Evolutionary conservation across 2,888 invertebrate species (phyloP), one percentile per base, ranked within the genome.

Genomic region (Synergus laeviventris): DNA sequence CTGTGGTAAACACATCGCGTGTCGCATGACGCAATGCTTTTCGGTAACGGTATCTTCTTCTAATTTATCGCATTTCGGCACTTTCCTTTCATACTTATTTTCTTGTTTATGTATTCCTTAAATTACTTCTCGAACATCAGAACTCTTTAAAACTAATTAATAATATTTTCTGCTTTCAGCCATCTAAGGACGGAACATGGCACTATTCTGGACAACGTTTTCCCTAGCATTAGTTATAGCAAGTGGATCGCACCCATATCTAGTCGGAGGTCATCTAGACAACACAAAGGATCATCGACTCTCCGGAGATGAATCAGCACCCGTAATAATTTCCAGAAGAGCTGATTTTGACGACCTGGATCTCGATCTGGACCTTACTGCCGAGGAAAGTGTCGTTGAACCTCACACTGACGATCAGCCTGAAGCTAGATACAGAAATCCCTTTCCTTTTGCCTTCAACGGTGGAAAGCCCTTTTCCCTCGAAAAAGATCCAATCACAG

Each of bases 401-500:
- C 62, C 81, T 38, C 78, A 81, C 39, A 81, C 81, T 42, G 84
- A 82, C 59, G 83, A 82, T 9, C 79, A 83, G n/a, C 83, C 84
- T 16, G 70, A 70, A 70, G 70, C 70, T 49, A 87, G 88, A 81
- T 90, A 88, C 79, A 86, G 87, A 74, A 80, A 89, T 24, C 88
- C 89, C 36, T 89, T 86, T 76, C 87, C 90, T 31, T 90, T 88
- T 79, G 90, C 90, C 38, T 94, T 95, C 86, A 94, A 95, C 86
- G 93, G 94, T 79, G 95, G 95, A 18, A 94, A 94, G 84, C 94
- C 95, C 0, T 95, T 95, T 86, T 94, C 94, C 77, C 91, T 94
- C 8, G 94, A 94, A 80, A 94, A 94, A 84, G 94, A 95, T 89
- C 94, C 95, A 0, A 87, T 94, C 38, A 95, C 94, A 0, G 95